These are phyloP conservation scores for Mionectes olivaceus DNA, from an alignment of 2,797 vertebrate genomes.

Conservation along the genomic window DNA sequence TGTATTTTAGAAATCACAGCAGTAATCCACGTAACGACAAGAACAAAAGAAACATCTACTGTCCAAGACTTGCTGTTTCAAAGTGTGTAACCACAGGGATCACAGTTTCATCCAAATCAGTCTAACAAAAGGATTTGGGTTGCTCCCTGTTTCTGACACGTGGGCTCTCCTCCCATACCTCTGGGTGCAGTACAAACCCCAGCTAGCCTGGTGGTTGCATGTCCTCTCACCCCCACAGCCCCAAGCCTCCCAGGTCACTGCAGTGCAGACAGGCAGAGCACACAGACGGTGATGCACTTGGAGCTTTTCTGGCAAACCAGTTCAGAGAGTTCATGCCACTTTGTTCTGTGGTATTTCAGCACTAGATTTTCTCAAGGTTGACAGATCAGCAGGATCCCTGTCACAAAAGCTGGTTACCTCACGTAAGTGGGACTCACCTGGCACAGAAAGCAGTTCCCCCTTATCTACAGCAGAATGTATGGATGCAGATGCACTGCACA, in stretches of 20 bases:
- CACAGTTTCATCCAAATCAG: neutral
- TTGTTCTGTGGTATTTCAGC: neutral
- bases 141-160: neutral
- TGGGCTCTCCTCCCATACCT: neutral
- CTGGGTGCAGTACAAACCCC: neutral
- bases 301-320: neutral
- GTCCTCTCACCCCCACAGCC: neutral
- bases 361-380: neutral
- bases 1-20: conserved; percentile 32
- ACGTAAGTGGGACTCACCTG: fast-evolving
- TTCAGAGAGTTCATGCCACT: neutral
- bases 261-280: fast-evolving
- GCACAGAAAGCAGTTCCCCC: fast-evolving
- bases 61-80: neutral
- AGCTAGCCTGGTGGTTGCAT: fast-evolving
- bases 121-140: neutral
- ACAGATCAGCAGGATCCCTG: neutral
- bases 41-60: neutral
- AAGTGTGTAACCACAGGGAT: neutral
- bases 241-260: fast-evolving
- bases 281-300: fast-evolving
- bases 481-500: fast-evolving
- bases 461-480: fast-evolving
- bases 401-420: neutral
- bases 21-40: neutral